phyloP scores from a whole-genome alignment of 2,113 vertebrate genomes.

The Rhagologus leucostigma region DNA sequence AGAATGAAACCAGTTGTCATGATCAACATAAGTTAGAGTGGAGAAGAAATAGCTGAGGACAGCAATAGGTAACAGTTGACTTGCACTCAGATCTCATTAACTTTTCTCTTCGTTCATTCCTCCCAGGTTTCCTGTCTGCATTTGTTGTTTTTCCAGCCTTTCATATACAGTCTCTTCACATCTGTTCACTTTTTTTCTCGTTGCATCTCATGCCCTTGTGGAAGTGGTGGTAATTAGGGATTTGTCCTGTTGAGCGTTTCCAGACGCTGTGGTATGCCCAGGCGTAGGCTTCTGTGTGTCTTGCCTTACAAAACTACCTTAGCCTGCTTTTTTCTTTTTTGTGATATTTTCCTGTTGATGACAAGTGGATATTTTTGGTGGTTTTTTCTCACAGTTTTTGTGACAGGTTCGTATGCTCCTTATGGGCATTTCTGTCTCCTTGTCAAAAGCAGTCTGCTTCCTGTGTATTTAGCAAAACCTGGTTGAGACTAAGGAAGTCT shows the following conservation, averaged over 20 bases:
- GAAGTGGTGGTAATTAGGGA: background rate
- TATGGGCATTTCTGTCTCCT: background rate
- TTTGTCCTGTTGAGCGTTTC: background rate
- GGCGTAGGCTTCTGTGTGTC: background rate
- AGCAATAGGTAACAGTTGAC: background rate
- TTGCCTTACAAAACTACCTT: background rate
- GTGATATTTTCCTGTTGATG: background rate
- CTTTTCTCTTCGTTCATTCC: background rate
- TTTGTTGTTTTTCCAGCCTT: background rate
- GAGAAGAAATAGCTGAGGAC: background rate
- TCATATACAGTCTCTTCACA: background rate
- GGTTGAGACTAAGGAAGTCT: background rate
- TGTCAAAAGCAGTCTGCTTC: background rate
- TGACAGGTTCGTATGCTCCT: background rate
- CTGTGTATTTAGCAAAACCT: background rate
- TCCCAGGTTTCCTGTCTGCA: background rate
- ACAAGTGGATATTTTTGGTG: background rate
- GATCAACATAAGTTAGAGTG: background rate
- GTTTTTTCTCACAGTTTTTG: background rate
- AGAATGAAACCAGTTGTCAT: background rate
- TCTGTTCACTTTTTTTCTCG: background rate
- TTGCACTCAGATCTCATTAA: background rate
- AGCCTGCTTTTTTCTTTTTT: background rate
- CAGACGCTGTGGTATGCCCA: background rate
- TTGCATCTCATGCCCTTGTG: background rate